A percentile compares a stretch with the other conserved stretches of the same genome.
These are phyloP conservation scores for Apostichopus parvimensis DNA, from an alignment of 35 echinoderm and acorn worm genomes.

Conservation along the genomic window DNA sequence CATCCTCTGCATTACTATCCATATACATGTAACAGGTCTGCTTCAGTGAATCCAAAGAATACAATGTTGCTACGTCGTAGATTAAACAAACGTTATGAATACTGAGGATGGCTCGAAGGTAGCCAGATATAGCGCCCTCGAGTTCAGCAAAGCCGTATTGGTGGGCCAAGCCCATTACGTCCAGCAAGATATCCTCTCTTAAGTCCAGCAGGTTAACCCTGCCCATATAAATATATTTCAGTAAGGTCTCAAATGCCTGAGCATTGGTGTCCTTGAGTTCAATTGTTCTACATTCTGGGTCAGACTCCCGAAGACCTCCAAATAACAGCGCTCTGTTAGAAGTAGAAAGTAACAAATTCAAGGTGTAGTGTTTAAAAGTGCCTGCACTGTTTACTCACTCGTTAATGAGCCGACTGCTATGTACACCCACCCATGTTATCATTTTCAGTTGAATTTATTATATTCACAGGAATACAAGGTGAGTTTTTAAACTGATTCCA, in stretches of 20 bases:
- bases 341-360: not conserved
- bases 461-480: too few relatives aligned
- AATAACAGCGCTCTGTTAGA: slow-evolving; percentile 81
- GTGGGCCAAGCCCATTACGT: slow-evolving; percentile 92
- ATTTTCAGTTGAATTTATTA: too few relatives aligned
- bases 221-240: slow-evolving; percentile 94
- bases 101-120: slow-evolving; percentile 88
- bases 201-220: slow-evolving; percentile 87
- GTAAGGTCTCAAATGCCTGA: slow-evolving; percentile 81
- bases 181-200: slow-evolving; percentile 83
- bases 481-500: too few relatives aligned
- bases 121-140: slow-evolving; percentile 94
- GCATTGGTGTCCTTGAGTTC: slow-evolving; percentile 93
- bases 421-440: too few relatives aligned
- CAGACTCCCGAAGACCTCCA: slow-evolving; percentile 89
- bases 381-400: too few relatives aligned
- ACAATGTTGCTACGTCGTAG: slow-evolving; percentile 95
- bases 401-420: too few relatives aligned
- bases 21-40: slow-evolving; percentile 92
- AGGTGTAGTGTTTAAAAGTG: too few relatives aligned
- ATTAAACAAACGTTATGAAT: slow-evolving; percentile 96
- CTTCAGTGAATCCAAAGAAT: slow-evolving; percentile 80
- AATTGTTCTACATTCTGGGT: slow-evolving; percentile 80
- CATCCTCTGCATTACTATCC: slow-evolving; percentile 89
- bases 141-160: slow-evolving; percentile 93